These are phyloP conservation scores for Eurytoma californica DNA, from an alignment of 2,888 invertebrate species.

Conservation along the genomic window DNA sequence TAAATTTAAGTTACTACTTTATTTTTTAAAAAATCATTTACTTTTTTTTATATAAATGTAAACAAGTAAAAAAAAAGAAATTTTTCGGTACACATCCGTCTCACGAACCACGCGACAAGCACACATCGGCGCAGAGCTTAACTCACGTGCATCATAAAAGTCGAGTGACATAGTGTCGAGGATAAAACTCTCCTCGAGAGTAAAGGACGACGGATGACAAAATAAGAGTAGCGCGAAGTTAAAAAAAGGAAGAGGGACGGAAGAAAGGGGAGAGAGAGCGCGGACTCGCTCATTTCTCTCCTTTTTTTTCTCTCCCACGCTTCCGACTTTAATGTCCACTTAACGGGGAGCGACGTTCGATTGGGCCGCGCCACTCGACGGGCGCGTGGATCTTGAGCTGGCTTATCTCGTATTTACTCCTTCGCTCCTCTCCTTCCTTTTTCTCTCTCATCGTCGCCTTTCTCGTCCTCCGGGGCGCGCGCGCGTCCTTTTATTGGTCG, in stretches of 20 bases:
- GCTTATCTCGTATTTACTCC: conserved; percentile 33
- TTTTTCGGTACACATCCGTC: no score
- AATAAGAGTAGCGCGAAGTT: background rate
- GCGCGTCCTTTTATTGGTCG: background rate
- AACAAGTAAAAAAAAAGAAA: no score
- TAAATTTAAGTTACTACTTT: no score
- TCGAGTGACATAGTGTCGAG: conserved; percentile 1
- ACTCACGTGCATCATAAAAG: conserved; percentile 13
- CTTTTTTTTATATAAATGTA: no score
- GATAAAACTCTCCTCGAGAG: background rate
- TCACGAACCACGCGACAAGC: no score
- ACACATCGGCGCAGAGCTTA: background rate
- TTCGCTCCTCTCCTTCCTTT: background rate
- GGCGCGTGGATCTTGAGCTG: conserved; percentile 28
- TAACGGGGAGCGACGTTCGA: conserved; percentile 38
- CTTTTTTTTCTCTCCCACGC: background rate
- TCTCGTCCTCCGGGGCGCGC: background rate
- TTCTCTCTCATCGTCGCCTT: background rate
- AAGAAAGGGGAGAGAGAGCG: conserved; percentile 2
- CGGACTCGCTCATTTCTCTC: conserved; percentile 4
- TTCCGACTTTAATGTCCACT: conserved; percentile 46
- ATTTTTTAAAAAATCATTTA: no score
- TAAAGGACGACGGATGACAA: no score
- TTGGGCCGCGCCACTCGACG: conserved; percentile 17
- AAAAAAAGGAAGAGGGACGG: background rate